Evolutionary conservation across 2,797 vertebrate species (phyloP).

Genomic region (Gorsachius magnificus): DNA sequence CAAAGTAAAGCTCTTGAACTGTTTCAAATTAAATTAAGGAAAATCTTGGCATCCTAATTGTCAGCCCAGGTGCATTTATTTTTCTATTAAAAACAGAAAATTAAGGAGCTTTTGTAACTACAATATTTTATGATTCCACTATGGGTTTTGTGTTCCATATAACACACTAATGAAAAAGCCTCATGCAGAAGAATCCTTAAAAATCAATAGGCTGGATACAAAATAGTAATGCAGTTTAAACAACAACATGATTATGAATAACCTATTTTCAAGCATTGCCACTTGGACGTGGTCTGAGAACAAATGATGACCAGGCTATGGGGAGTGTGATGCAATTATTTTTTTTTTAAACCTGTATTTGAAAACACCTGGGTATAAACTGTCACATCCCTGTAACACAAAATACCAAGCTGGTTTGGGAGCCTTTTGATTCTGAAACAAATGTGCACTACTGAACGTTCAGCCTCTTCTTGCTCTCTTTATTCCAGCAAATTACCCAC

Average conservation of each 20-base stretch:
- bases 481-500: background rate
- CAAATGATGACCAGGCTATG: background rate
- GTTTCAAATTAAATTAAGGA: constrained; percentile 41
- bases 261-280: background rate
- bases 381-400: background rate
- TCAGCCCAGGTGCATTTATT: constrained; percentile 46
- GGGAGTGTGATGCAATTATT: background rate
- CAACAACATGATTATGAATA: constrained; percentile 46
- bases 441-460: background rate
- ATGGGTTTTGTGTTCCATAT: background rate
- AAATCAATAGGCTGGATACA: constrained; percentile 44
- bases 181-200: constrained; percentile 45
- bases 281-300: background rate
- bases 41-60: constrained; percentile 14
- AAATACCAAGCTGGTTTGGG: background rate
- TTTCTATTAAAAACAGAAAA: constrained; percentile 39
- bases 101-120: background rate
- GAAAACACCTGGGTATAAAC: background rate
- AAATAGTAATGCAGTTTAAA: constrained; percentile 37
- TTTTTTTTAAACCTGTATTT: background rate
- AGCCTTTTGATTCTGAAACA: background rate
- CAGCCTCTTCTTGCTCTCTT: background rate
- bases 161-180: constrained; percentile 29
- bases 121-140: constrained; percentile 8
- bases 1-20: constrained; percentile 21